These are phyloP conservation scores for Dendrocincla tyrannina DNA, from an alignment of 2,797 vertebrate genomes.

Conservation along the genomic window DNA sequence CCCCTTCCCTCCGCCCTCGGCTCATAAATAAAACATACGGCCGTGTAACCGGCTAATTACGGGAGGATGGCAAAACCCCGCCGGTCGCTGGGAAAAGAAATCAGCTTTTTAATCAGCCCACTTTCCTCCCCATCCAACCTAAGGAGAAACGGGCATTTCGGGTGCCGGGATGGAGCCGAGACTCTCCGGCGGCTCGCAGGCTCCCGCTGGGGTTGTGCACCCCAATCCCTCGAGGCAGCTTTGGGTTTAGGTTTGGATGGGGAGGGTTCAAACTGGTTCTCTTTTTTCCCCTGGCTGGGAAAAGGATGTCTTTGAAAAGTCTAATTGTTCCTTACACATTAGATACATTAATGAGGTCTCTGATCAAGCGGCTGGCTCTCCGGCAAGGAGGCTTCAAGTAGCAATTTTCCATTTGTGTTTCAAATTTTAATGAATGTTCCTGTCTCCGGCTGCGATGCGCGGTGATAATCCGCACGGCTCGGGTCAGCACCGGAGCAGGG, in stretches of 20 bases:
- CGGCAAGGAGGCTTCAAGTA: constrained; percentile 74
- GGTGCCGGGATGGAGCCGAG: neutral
- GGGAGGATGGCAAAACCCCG: constrained; percentile 61
- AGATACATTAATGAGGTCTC: constrained; percentile 69
- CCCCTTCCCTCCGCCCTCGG: constrained; percentile 51
- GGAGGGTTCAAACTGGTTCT: neutral
- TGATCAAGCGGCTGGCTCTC: constrained; percentile 65
- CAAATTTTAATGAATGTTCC: constrained; percentile 77
- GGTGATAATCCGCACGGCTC: constrained; percentile 39
- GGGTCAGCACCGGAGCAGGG: constrained; percentile 50
- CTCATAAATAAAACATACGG: constrained; percentile 72
- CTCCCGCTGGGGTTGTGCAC: neutral
- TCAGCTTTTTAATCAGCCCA: constrained; percentile 42
- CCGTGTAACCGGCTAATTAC: constrained; percentile 70
- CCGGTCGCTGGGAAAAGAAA: constrained; percentile 44
- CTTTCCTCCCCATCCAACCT: constrained; percentile 1
- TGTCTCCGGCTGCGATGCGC: constrained; percentile 55
- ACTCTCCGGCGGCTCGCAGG: neutral
- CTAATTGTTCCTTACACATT: constrained; percentile 57
- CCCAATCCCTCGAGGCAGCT: neutral
- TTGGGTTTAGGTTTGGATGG: neutral
- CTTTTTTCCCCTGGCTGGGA: neutral
- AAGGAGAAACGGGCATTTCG: constrained; percentile 6
- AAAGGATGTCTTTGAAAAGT: constrained; percentile 46
- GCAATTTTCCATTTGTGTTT: constrained; percentile 79